These are phyloP conservation scores for Julus scanicus DNA, from an alignment of 2,888 invertebrate genomes.

Conservation along the genomic window DNA sequence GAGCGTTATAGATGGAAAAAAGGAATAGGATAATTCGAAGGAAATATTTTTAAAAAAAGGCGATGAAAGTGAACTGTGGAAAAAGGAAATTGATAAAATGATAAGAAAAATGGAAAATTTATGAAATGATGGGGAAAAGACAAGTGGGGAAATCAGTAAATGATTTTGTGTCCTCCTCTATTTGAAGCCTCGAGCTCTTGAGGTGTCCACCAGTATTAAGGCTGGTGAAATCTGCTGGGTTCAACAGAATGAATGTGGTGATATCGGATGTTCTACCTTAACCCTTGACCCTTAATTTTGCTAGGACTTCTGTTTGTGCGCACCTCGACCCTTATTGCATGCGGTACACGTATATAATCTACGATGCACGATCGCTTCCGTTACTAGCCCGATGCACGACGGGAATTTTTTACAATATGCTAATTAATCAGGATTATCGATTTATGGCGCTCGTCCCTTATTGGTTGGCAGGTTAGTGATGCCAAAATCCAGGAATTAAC, in stretches of 20 bases:
- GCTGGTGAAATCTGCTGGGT: no score
- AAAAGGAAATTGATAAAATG: background rate
- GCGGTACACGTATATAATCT: background rate
- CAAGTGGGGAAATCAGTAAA: no score
- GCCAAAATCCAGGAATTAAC: background rate
- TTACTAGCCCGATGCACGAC: background rate
- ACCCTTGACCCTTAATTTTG: no score
- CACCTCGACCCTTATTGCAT: background rate
- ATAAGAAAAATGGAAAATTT: no score
- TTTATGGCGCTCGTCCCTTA: background rate
- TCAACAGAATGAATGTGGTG: no score
- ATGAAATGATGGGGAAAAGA: no score
- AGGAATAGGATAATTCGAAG: background rate
- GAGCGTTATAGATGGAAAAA: background rate
- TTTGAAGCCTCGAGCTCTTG: no score
- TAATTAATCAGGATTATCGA: slow-evolving; percentile 43
- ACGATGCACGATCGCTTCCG: background rate
- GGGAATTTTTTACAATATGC: background rate
- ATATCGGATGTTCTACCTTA: no score
- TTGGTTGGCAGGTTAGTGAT: background rate
- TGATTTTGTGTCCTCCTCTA: no score
- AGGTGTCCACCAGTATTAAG: no score
- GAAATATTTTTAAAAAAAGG: background rate
- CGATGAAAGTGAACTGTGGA: background rate
- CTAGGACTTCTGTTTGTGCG: no score